Percentiles rank a stretch among this genome's conserved stretches.
phyloP scores from a whole-genome alignment of 2,113 vertebrate genomes.

The Edolisoma coerulescens region DNA sequence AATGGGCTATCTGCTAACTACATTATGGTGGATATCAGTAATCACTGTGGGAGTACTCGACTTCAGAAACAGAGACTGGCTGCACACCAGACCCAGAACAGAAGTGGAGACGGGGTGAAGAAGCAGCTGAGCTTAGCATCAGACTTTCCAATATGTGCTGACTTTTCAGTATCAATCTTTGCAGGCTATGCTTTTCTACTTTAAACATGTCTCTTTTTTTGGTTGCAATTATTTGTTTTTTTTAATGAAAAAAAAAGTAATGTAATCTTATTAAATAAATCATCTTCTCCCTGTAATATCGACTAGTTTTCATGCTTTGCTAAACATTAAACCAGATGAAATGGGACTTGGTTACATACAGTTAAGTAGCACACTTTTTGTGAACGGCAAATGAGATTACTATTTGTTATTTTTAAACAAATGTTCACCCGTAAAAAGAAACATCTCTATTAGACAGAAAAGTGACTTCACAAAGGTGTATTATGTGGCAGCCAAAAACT shows the following conservation, averaged over 20 bases:
- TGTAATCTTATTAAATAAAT: conserved; percentile 51
- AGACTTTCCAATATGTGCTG: conserved; percentile 36
- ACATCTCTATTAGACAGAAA: conserved; percentile 54
- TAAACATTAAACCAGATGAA: conserved; percentile 58
- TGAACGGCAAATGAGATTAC: conserved; percentile 43
- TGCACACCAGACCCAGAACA: conserved; percentile 3
- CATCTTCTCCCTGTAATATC: background rate
- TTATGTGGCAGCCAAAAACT: conserved; percentile 57
- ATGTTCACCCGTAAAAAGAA: conserved; percentile 30
- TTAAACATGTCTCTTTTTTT: background rate
- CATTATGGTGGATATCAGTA: conserved; percentile 40
- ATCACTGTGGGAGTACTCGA: background rate
- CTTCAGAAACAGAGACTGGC: conserved; percentile 44
- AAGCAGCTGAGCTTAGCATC: conserved; percentile 30
- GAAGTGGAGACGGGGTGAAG: background rate
- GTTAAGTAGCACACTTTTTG: conserved; percentile 31
- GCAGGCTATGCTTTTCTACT: conserved; percentile 13
- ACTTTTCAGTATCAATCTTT: conserved; percentile 18
- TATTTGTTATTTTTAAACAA: conserved; percentile 63
- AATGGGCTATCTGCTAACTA: conserved; percentile 49
- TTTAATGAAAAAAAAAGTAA: background rate
- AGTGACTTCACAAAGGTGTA: conserved; percentile 59
- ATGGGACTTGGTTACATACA: conserved; percentile 25
- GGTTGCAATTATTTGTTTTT: background rate
- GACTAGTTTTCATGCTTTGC: background rate